Evolutionary conservation across 1,140 invertebrate genomes (phyloP), one percentile per base, ranked within the genome.

Genomic region (Heliconius himera): DNA sequence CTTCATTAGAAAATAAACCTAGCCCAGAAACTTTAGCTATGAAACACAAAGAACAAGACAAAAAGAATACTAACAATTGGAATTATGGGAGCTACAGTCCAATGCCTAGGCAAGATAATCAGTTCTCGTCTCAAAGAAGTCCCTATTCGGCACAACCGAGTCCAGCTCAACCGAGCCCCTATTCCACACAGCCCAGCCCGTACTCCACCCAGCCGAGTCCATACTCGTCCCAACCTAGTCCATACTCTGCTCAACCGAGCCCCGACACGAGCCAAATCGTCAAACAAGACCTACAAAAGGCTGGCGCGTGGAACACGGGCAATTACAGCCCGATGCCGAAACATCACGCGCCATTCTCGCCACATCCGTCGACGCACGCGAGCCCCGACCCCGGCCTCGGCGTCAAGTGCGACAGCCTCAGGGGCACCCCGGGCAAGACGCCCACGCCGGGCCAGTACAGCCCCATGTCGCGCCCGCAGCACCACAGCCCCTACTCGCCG

Each of bases 121-220:
- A 92, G 51, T 94, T 92, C 75, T 91, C 93, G 5, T 93, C 93
- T 1, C 93, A 95, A 77, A 87, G 92, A 74, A 94, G 93, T 79
- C 93, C 93, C 2, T 94, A 94, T 79, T 95, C 94, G 0, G 90
- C 94, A 29, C 94, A 95, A 82, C 94, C 94, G n/a, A 95, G 94
- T 82, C 94, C 94, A 13, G 92, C 91, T 49, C 93, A 94, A 74
- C 91, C 93, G 22, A 94, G 93, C 79, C 93, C 94, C 0, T 94
- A 93, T 73, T 93, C 92, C 0, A 91, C 92, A 3, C 93, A 94
- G 72, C 93, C 92, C 9, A 95, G 94, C 77, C 94, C 94, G 0
- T 95, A 95, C 80, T 93, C 93, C 18, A 92, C 94, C 0, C 93
- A 94, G 80, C 93, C 93, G 29, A 95, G 94, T 81, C 94, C 94